phyloP scores from a whole-genome alignment of 2,113 vertebrate genomes.

The Actinemys pallida region DNA sequence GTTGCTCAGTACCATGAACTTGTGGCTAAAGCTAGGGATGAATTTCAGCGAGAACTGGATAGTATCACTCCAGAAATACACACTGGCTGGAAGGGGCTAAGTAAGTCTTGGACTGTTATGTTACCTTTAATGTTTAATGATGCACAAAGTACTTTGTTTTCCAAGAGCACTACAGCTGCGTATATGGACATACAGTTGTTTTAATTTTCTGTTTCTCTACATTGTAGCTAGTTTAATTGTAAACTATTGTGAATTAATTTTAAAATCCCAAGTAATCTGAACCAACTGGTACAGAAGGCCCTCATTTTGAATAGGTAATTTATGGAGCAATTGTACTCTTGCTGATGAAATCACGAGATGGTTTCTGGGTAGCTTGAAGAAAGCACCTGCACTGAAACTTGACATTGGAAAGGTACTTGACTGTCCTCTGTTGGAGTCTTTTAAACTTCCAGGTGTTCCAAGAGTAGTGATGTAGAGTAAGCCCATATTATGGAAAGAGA shows the following conservation, averaged over 20 bases:
- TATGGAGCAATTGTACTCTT: neutral
- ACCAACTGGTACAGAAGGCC: accelerated
- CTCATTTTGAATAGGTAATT: neutral
- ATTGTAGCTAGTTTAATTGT: neutral
- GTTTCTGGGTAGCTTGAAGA: neutral
- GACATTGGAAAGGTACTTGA: neutral
- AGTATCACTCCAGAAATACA: conserved; percentile 94
- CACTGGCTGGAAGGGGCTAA: conserved; percentile 93
- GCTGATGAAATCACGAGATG: neutral
- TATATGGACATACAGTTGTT: accelerated
- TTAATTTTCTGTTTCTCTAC: neutral
- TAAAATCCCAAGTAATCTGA: neutral
- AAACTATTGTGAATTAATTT: neutral
- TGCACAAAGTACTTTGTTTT: neutral
- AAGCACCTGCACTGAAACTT: neutral
- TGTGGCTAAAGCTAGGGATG: conserved; percentile 90
- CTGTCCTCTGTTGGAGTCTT: neutral
- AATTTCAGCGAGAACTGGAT: conserved; percentile 93
- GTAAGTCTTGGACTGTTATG: conserved; percentile 81
- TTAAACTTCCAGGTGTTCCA: neutral
- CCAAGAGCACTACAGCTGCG: accelerated
- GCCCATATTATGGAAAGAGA: neutral
- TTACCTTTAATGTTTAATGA: accelerated
- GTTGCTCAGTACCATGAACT: conserved; percentile 95
- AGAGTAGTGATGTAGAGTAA: neutral